Evolutionary conservation across 2,113 vertebrate species (phyloP), one percentile per base, ranked within the genome.

Genomic region (Barbus barbus): DNA sequence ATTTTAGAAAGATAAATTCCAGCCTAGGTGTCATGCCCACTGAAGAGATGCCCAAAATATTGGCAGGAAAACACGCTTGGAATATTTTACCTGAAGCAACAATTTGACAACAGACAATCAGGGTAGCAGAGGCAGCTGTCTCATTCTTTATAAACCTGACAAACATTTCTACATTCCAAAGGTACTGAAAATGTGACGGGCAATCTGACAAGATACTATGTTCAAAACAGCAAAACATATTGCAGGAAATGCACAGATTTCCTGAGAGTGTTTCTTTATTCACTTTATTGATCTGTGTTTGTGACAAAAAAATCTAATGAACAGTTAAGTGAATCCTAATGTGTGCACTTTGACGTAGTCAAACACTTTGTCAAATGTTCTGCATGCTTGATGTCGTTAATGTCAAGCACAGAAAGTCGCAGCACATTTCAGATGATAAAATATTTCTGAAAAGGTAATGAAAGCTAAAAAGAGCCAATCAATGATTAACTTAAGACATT

Each of bases 401-500:
- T 7, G 18, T 53, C 16, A 51, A 51, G 48, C 51, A 8, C 7
- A 18, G 2, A 53, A 53, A 53, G 51, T 53, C 18, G 2, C 18
- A 53, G 18, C 51, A 53, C 14, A 7, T 1, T 51, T 51, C 48
- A 51, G 5, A 53, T 53, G 51, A 56, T 56, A 22, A 56, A 22
- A 22, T 5, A 67, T 33, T 9, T 48, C 31, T 0, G 13, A 33
- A 65, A 33, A 65, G 28, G 3, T 33, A 67, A 22, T 2, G 8
- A 9, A 67, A 67, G 33, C 16, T 67, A 9, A 33, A 36, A 22
- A 67, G 18, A 67, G 7, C 31, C 63, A 72, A 75, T 78, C 13
- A 83, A 22, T 73, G 13, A 87, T 78, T 82, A 78, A 72, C 31
- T 67, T 63, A 53, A 20, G n/a, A 18, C 22, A 73, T 53, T 58